These are phyloP conservation scores for Amphiprion clarkii DNA, from an alignment of 2,797 vertebrate species.

Conservation along the genomic window DNA sequence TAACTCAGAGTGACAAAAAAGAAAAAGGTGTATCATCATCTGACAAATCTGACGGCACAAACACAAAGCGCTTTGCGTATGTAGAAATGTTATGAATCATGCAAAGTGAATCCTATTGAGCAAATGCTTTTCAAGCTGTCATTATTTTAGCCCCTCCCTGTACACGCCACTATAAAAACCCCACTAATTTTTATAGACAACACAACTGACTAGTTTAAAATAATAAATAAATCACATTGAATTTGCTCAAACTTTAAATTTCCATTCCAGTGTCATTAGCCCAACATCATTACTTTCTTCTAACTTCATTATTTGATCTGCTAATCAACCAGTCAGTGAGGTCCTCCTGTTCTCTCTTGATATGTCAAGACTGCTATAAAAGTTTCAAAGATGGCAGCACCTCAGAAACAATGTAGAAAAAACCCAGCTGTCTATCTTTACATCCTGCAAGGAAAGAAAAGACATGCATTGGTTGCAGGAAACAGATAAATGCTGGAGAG, in stretches of 20 bases:
- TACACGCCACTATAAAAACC: no score
- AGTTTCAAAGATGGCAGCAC: not conserved
- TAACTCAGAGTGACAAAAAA: slow-evolving; percentile 34
- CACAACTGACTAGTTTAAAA: no score
- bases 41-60: slow-evolving; percentile 16
- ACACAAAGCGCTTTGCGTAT: not conserved
- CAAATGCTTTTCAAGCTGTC: not conserved
- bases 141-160: no score
- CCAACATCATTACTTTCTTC: not conserved
- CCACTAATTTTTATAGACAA: no score
- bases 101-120: slow-evolving; percentile 4
- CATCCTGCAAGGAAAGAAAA: slow-evolving; percentile 34
- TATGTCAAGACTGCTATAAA: not conserved
- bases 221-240: no score
- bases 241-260: not conserved
- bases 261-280: not conserved
- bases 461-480: slow-evolving; percentile 50
- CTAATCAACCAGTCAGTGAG: not conserved
- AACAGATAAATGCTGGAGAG: slow-evolving; percentile 58
- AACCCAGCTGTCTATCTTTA: slow-evolving; percentile 8
- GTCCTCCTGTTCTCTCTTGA: not conserved
- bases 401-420: not conserved
- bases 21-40: slow-evolving; percentile 22
- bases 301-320: slow-evolving; percentile 12
- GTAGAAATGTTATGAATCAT: slow-evolving; percentile 1